Evolutionary conservation across 2,113 vertebrate genomes (phyloP).

Genomic region (Triplophysa tibetana): DNA sequence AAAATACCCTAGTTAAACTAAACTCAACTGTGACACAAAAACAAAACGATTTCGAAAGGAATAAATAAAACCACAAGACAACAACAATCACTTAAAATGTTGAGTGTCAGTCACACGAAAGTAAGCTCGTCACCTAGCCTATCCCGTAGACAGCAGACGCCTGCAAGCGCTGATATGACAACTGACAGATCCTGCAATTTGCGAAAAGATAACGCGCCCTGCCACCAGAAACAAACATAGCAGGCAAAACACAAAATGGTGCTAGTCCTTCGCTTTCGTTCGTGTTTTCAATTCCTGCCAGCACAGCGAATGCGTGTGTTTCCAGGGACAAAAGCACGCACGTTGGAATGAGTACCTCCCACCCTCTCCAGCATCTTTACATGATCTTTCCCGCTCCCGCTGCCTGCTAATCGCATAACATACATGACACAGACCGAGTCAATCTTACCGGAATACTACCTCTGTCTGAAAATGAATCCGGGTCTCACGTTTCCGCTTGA

Average conservation of each 20-base stretch:
- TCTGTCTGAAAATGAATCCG: background rate
- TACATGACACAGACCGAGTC: background rate
- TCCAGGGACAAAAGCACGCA: slow-evolving; percentile 29
- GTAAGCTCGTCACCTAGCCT: background rate
- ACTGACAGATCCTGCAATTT: slow-evolving; percentile 25
- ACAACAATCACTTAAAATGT: background rate
- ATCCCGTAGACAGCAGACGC: background rate
- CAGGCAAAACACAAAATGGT: slow-evolving; percentile 7
- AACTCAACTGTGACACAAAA: too few relatives aligned
- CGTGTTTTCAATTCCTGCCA: slow-evolving; percentile 24
- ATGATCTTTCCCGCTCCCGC: slow-evolving; percentile 4
- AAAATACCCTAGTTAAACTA: too few relatives aligned
- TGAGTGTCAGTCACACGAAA: background rate
- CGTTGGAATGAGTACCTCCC: slow-evolving; percentile 26
- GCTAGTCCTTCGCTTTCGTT: slow-evolving; percentile 10
- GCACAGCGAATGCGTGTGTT: background rate
- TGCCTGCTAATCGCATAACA: background rate
- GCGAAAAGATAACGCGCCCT: slow-evolving; percentile 20
- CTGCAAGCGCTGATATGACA: slow-evolving; percentile 8
- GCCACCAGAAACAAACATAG: slow-evolving; percentile 18
- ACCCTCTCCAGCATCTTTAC: background rate
- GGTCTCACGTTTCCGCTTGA: slow-evolving; percentile 3
- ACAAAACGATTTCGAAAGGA: background rate
- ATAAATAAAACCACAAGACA: background rate
- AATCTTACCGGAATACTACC: slow-evolving; percentile 36